phyloP scores from a whole-genome alignment of 2,113 vertebrate genomes.

The Acrocephalus kingi region DNA sequence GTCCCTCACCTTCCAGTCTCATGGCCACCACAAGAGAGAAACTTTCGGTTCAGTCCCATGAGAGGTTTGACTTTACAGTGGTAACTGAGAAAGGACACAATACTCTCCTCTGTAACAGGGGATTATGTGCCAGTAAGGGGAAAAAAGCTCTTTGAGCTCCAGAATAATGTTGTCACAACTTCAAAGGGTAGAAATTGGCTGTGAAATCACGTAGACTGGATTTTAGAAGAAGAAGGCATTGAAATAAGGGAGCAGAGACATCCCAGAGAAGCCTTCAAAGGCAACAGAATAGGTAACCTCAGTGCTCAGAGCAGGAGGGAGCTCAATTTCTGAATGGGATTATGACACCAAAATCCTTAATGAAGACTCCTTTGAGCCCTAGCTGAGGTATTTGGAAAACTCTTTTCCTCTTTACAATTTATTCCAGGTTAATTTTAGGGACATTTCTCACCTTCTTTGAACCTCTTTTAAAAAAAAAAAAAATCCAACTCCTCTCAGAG shows the following conservation, averaged over 20 bases:
- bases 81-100: background rate
- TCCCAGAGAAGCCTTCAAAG: background rate
- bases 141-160: background rate
- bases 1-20: background rate
- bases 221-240: background rate
- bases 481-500: background rate
- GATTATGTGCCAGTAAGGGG: background rate
- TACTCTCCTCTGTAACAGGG: background rate
- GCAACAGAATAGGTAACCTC: background rate
- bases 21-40: background rate
- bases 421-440: background rate
- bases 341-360: background rate
- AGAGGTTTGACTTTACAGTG: background rate
- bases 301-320: background rate
- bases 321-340: background rate
- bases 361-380: background rate
- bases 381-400: background rate
- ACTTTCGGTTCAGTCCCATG: background rate
- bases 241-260: background rate
- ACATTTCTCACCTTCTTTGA: background rate
- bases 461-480: background rate
- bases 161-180: background rate
- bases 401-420: background rate
- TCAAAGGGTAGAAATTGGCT: background rate
- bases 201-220: background rate